Evolutionary conservation across 2,797 vertebrate species (phyloP).

Genomic region (Hippopotamyrus pictus): DNA sequence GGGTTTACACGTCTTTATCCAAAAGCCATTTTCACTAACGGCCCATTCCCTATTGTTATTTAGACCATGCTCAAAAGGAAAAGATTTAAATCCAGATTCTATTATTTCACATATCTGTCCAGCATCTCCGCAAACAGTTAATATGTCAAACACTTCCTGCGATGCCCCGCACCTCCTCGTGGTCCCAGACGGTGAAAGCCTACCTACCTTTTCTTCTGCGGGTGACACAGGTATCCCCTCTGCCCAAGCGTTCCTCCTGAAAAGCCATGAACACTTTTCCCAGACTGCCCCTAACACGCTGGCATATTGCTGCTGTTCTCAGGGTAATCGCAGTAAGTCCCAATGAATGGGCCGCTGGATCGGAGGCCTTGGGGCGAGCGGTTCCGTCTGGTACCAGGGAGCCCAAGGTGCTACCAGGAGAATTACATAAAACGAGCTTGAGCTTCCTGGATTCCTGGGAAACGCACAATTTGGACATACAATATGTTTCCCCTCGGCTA

Average conservation of each 20-base stretch:
- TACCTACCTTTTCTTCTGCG: constrained; percentile 21
- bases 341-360: constrained; percentile 19
- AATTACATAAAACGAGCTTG: constrained; percentile 36
- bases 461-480: constrained; percentile 14
- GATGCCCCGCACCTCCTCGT: neutral
- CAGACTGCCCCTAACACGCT: constrained; percentile 8
- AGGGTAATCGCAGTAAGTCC: constrained; percentile 27
- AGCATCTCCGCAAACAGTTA: neutral
- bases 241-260: neutral
- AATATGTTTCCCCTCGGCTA: neutral
- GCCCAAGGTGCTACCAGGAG: constrained; percentile 37
- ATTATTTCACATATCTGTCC: neutral
- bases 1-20: neutral
- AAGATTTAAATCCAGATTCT: neutral
- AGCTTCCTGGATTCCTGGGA: constrained; percentile 33
- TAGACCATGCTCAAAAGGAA: neutral
- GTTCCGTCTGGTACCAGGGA: constrained; percentile 45
- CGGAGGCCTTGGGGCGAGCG: constrained; percentile 28
- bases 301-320: constrained; percentile 20
- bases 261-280: neutral
- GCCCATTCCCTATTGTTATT: neutral
- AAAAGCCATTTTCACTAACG: neutral
- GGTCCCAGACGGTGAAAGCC: neutral
- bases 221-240: neutral
- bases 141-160: neutral